Conservation (phyloP, 30 jellyfish, hydroid and myxozoan genomes). For the Turritopsis dohrnii region DNA sequence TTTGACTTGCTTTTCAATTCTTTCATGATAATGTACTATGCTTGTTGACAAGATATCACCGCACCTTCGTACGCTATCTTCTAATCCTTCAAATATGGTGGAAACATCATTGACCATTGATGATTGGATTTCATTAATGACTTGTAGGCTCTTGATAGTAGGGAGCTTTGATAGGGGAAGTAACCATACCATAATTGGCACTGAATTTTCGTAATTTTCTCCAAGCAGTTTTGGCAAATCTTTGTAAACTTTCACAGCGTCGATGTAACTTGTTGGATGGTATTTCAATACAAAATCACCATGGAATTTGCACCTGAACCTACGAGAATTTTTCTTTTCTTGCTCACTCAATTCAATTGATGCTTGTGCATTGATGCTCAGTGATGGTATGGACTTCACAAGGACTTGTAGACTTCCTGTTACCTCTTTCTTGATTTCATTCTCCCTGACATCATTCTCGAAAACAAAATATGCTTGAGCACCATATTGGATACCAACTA, state of each 20-base stretch:
- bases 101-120: neutral
- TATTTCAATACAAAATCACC: neutral
- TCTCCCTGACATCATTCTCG: neutral
- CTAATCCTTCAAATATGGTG: neutral
- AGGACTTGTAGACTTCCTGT: neutral
- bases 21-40: neutral
- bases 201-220: constrained; percentile 3
- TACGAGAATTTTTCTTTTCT: neutral
- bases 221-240: constrained; percentile 6
- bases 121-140: neutral
- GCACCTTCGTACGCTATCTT: neutral
- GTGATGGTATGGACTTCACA: neutral
- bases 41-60: neutral
- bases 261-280: neutral
- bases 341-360: neutral
- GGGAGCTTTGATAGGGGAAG: neutral
- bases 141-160: neutral
- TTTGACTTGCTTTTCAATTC: neutral
- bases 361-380: neutral
- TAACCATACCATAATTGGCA: neutral
- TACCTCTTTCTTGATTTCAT: neutral
- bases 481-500: constrained; percentile 1
- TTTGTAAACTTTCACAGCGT: neutral
- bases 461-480: neutral
- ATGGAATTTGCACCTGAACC: constrained; percentile 9